Evolutionary conservation across 2,888 invertebrate genomes (phyloP), one percentile per base, ranked within the genome.

Genomic region (Euzetes globulus): DNA sequence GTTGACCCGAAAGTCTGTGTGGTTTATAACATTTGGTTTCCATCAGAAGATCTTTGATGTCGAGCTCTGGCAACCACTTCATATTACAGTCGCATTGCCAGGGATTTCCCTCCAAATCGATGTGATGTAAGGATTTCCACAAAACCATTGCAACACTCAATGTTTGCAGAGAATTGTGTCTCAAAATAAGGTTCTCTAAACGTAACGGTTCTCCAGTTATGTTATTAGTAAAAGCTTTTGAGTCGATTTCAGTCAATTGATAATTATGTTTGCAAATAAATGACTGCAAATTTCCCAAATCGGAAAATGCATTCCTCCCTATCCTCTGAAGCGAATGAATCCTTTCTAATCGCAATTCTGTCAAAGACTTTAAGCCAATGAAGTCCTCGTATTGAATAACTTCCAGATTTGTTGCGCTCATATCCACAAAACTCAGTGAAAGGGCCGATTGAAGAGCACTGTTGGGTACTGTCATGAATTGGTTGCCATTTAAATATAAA

Each of bases 11-110:
- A 11, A 55, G 72, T 72, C 72, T 22, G 29, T 33, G n/a, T 1
- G 72, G 72, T 58, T 72, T 27, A 50, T 52, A 4, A 29, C 72
- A 72, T 37, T 52, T 72, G 19, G 50, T 55, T 33, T 33, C 29
- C 22, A 33, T 50, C 1, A 37, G 33, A 11, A 19, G 13, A 22
- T 33, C 33, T 72, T 58, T 58, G 13, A 41, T 37, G 25, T 55
- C 33, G 0, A 58, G 7, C 25, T 52, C 25, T 29, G 29, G 9
- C 52, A 74, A 19, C 74, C 74, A 74, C 29, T 41, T 50, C 29
- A 74, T 6, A 60, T 71, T n/a, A 41, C 74, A 74, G 33, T 74
- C 74, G 55, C 74, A 74, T 22, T 22, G n/a, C 71, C 71, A 74
- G 15, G 74, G 74, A 74, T 74, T 74, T n/a, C 22, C 58, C 25